Evolutionary conservation across 2,113 vertebrate species (phyloP), one percentile per base, ranked within the genome.

Genomic region (Nyctibius bracteatus): DNA sequence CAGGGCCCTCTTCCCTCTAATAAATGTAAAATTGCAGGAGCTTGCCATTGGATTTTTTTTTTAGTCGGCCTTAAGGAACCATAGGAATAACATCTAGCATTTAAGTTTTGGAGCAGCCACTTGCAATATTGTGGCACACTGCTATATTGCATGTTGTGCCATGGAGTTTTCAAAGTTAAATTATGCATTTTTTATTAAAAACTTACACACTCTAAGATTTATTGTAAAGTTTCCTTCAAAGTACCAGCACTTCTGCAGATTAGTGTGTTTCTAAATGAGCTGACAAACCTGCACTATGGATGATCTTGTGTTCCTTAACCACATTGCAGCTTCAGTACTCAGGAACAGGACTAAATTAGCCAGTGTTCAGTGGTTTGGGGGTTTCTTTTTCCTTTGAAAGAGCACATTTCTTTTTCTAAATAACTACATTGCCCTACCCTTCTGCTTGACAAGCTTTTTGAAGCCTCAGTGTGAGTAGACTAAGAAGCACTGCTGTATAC

Each of bases 131-230:
- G 41, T 15, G 37, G 23, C 8, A 8, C 1, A 2, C 18, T 75
- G 27, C 21, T 54, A 1, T 7, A 9, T 6, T 41, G 46, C 49
- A 24, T 7, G 12, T 21, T 31, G 37, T 28, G 18, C 23, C 18
- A 6, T 1, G 12, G 46, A 43, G 17, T 37, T 68, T 54, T 46
- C 24, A 10, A 49, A 79, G 41, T 27, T 39, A 21, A 81, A 54
- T 41, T 18, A 3, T n/a, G 20, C 5, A 2, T 5, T 43, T 88
- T 88, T 49, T 19, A 2, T 68, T 41, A 28, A 9, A 27, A 72
- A 12, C 5, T 30, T 41, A 12, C 13, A 21, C 6, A 2, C 2
- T 41, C 1, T 35, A n/a, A n/a, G 4, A 0, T 6, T 37, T 65
- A 33, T 44, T 52, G 8, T 55, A 10, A 61, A 27, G 12, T 43